Conservation (phyloP, 2,888 invertebrate species). For the Graphium colonna region DNA sequence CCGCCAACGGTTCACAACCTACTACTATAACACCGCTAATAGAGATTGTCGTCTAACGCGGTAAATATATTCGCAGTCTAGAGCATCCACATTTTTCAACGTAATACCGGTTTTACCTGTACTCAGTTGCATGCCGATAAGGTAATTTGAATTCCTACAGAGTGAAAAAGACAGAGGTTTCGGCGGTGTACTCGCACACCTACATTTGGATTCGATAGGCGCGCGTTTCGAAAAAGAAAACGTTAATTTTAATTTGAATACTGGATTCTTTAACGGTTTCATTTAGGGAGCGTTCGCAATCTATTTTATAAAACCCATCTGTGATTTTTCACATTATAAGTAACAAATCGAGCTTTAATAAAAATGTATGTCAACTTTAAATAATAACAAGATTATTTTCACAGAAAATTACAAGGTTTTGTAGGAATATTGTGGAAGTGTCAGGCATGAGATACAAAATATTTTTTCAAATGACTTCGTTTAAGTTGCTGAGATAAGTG, state of each 20-base stretch:
- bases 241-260: conserved; percentile 61
- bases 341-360: not conserved
- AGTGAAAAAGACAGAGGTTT: conserved; percentile 72
- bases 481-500: too few species aligned
- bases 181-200: conserved; percentile 49
- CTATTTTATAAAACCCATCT: not conserved
- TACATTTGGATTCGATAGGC: conserved; percentile 39
- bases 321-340: conserved; percentile 5
- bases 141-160: conserved; percentile 73
- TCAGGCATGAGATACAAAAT: too few species aligned
- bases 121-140: conserved; percentile 65
- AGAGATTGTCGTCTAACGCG: conserved; percentile 50
- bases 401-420: too few species aligned
- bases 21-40: conserved; percentile 64
- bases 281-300: conserved; percentile 21
- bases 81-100: conserved; percentile 45
- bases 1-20: conserved; percentile 46
- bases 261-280: conserved; percentile 32
- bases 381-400: too few species aligned
- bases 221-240: conserved; percentile 49
- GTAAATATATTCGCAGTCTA: conserved; percentile 44
- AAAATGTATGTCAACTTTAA: too few species aligned
- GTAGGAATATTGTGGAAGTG: too few species aligned
- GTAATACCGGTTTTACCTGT: conserved; percentile 75
- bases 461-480: too few species aligned